Conservation (phyloP, 2,888 invertebrate genomes). For the Embidobia sp. region DNA sequence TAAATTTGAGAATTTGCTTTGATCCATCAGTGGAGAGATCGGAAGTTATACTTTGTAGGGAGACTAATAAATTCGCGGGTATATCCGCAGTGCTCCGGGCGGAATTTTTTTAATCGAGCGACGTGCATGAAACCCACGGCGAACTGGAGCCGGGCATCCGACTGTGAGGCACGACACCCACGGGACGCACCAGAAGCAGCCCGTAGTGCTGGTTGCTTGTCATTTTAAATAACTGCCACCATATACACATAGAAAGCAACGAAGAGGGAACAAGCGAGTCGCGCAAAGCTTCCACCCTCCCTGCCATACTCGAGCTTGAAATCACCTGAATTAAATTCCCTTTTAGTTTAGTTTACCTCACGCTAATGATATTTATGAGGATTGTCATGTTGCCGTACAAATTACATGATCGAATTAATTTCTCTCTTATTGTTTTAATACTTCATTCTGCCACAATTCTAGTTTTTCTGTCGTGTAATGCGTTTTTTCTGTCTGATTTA, state of each 20-base stretch:
- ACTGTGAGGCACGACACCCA: slow-evolving; percentile 79
- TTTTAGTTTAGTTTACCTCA: slow-evolving; percentile 70
- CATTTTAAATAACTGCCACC: slow-evolving; percentile 80
- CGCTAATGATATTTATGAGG: slow-evolving; percentile 72
- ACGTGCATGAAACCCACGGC: slow-evolving; percentile 72
- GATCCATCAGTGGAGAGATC: slow-evolving; percentile 57
- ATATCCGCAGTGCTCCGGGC: slow-evolving; percentile 77
- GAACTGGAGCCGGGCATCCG: slow-evolving; percentile 70
- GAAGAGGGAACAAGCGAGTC: slow-evolving; percentile 40
- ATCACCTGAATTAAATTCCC: slow-evolving; percentile 75
- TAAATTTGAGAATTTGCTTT: slow-evolving; percentile 50
- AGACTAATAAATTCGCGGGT: slow-evolving; percentile 78
- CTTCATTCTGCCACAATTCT: slow-evolving; percentile 31
- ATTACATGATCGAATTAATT: slow-evolving; percentile 62
- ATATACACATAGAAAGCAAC: slow-evolving; percentile 46
- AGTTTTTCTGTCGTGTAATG: slow-evolving; percentile 33
- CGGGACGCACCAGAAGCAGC: slow-evolving; percentile 75
- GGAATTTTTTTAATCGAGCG: slow-evolving; percentile 79
- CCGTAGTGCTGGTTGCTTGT: slow-evolving; percentile 75
- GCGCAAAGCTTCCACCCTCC: slow-evolving; percentile 51
- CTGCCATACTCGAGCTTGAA: slow-evolving; percentile 63
- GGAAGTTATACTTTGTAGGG: slow-evolving; percentile 65
- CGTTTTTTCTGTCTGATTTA: slow-evolving; percentile 38
- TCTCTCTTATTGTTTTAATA: slow-evolving; percentile 57
- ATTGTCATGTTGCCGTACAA: slow-evolving; percentile 56